Conservation (phyloP, 2,113 vertebrate species). For the Hipposideros armiger region DNA sequence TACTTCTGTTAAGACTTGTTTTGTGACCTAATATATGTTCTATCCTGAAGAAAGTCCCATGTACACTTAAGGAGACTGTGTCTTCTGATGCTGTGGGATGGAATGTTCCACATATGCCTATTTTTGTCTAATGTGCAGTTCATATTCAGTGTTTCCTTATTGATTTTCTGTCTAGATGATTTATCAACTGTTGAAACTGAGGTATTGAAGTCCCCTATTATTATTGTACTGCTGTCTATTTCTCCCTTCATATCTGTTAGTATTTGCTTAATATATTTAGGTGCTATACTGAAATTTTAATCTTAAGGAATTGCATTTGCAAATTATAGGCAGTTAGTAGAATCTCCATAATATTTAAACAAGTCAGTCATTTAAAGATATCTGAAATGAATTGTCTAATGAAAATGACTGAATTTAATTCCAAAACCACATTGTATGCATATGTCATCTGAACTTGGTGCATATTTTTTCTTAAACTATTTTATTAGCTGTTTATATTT, state of each 20-base stretch:
- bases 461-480: slow-evolving; percentile 5
- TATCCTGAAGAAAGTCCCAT: background rate
- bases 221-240: background rate
- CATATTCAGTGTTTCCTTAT: background rate
- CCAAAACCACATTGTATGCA: background rate
- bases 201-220: background rate
- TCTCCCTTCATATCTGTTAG: background rate
- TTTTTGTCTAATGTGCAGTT: background rate
- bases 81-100: background rate
- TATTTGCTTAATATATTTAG: background rate
- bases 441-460: background rate
- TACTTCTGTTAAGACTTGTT: background rate
- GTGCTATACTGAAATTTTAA: background rate
- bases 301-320: background rate
- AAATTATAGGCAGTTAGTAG: slow-evolving; percentile 27
- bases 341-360: slow-evolving; percentile 2
- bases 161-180: background rate
- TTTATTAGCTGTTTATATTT: background rate
- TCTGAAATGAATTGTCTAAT: background rate
- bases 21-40: background rate
- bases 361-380: background rate
- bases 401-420: slow-evolving; percentile 38
- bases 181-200: background rate
- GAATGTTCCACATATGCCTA: background rate
- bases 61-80: background rate